A percentile compares a stretch with the other conserved stretches of the same genome.
phyloP scores from a whole-genome alignment of 2,797 vertebrate species.

The Amphiprion clarkii region DNA sequence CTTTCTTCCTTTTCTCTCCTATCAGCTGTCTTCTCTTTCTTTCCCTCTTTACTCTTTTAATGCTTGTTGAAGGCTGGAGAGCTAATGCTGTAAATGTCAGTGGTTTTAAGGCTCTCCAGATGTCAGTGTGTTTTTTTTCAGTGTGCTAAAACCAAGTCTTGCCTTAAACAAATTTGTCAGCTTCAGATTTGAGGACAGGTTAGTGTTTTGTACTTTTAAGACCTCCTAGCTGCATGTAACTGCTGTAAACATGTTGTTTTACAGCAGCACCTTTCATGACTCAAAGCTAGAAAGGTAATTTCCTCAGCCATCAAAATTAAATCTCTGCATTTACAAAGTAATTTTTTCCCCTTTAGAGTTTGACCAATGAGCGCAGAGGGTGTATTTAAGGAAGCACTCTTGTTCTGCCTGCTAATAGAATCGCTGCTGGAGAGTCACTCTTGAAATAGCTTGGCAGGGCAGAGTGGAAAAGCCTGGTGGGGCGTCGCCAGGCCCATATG shows the following conservation, averaged over 20 bases:
- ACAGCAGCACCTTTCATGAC: conserved; percentile 1
- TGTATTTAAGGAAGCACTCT: conserved; percentile 81
- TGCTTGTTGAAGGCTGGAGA: conserved; percentile 61
- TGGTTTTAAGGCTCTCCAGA: conserved; percentile 73
- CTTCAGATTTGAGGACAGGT: conserved; percentile 44
- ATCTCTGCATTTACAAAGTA: conserved; percentile 43
- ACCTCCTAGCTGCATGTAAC: not conserved
- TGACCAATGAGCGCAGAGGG: conserved; percentile 70
- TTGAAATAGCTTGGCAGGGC: conserved; percentile 86
- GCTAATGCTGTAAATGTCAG: conserved; percentile 71
- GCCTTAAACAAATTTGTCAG: conserved; percentile 54
- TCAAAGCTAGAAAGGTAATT: conserved; percentile 35
- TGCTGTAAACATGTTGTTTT: conserved; percentile 7
- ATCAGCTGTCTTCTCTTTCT: conserved; percentile 45
- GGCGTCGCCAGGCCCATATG: conserved; percentile 84
- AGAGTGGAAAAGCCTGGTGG: conserved; percentile 84
- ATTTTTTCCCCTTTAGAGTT: conserved; percentile 24
- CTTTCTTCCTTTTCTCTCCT: conserved; percentile 1
- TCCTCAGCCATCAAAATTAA: conserved; percentile 35
- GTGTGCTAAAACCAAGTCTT: conserved; percentile 47
- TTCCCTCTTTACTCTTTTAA: conserved; percentile 50
- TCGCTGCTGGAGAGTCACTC: conserved; percentile 82
- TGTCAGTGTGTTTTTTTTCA: conserved; percentile 46
- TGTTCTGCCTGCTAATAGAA: conserved; percentile 81
- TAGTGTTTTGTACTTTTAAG: conserved; percentile 19